These are phyloP conservation scores for Mesocricetus auratus DNA, from an alignment of 2,113 vertebrate genomes.

Conservation along the genomic window DNA sequence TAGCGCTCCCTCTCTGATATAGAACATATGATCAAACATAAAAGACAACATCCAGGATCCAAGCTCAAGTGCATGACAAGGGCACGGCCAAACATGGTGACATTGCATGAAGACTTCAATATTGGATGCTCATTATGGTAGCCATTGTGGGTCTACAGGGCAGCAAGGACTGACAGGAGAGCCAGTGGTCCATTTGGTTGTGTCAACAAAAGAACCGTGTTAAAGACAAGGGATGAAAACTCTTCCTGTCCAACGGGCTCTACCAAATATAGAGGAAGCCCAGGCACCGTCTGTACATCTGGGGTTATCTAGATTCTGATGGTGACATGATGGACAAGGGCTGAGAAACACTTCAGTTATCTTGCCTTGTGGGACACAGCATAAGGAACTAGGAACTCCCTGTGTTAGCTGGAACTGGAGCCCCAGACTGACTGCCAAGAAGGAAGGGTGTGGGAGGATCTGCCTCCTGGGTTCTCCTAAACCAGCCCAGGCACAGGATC, in stretches of 20 bases:
- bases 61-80: neutral
- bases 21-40: neutral
- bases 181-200: neutral
- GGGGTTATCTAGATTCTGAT: neutral
- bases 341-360: no score
- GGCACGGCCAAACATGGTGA: neutral
- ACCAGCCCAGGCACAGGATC: neutral
- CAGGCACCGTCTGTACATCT: neutral
- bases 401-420: neutral
- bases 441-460: neutral
- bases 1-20: neutral
- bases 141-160: neutral
- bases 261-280: neutral
- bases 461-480: neutral
- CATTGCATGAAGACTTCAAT: neutral
- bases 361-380: neutral
- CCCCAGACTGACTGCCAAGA: neutral
- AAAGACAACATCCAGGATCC: neutral
- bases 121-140: neutral
- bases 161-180: rapidly evolving
- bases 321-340: neutral
- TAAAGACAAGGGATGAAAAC: neutral
- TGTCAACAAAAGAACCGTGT: neutral
- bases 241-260: neutral
- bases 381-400: no score